A percentile compares a stretch with the other conserved stretches of the same genome.
These are phyloP conservation scores for Entomobrya proxima DNA, from an alignment of 2,888 invertebrate genomes.

Conservation along the genomic window DNA sequence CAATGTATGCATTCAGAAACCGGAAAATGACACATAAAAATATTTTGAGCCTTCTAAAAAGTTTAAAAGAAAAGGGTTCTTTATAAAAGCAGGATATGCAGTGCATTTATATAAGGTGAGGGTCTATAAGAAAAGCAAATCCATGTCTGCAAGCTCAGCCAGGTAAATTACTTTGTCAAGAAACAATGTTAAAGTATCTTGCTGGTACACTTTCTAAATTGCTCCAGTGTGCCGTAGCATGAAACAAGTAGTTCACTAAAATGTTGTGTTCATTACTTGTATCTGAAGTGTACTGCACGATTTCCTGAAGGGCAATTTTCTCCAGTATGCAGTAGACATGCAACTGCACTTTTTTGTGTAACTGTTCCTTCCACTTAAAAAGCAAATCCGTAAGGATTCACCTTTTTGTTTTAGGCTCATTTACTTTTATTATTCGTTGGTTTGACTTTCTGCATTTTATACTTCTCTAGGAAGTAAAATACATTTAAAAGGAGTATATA, in stretches of 20 bases:
- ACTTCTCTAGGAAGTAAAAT: conserved; percentile 43
- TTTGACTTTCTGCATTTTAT: background rate
- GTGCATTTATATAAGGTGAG: too few species aligned
- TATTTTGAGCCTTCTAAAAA: background rate
- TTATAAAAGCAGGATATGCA: too few species aligned
- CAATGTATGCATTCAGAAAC: background rate
- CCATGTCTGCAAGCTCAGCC: too few species aligned
- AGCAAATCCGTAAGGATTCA: conserved; percentile 51
- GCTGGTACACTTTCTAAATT: background rate
- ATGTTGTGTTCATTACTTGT: conserved; percentile 1
- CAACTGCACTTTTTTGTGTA: conserved; percentile 34
- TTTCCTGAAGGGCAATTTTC: conserved; percentile 23
- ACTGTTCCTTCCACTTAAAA: conserved; percentile 36
- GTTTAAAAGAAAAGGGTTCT: too few species aligned
- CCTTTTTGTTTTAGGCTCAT: conserved; percentile 43
- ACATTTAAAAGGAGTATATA: too few species aligned
- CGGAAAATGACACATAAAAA: conserved; percentile 68
- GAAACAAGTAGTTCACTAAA: background rate
- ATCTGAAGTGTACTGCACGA: background rate
- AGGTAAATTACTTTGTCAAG: background rate
- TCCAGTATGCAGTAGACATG: conserved; percentile 15
- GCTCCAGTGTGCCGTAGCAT: background rate
- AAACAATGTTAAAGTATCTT: too few species aligned
- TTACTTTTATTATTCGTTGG: conserved; percentile 14
- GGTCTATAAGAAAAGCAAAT: too few species aligned